phyloP scores from a whole-genome alignment of 2,888 invertebrate species.

The Leptinotarsa rubiginosa region DNA sequence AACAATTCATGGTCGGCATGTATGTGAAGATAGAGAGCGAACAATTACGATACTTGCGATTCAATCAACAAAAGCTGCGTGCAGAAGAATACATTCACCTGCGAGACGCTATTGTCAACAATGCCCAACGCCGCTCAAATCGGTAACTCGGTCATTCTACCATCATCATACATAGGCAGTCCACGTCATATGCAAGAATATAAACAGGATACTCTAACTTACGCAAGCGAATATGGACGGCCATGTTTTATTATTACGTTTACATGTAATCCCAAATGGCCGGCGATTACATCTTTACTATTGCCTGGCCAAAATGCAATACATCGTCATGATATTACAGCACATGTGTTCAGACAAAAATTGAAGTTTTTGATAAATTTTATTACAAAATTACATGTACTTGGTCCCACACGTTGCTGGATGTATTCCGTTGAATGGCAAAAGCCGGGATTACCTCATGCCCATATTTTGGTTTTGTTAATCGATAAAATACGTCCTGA shows the following conservation, averaged over 20 bases:
- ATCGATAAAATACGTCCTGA: constrained; percentile 37
- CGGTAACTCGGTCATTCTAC: no score
- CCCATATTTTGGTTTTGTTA: constrained; percentile 55
- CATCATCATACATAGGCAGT: no score
- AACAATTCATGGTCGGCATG: neutral
- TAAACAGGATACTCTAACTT: no score
- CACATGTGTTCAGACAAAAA: constrained; percentile 37
- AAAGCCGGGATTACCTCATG: constrained; percentile 51
- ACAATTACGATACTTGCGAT: constrained; percentile 34
- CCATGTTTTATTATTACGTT: constrained; percentile 55
- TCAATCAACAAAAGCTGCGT: no score
- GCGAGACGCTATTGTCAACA: no score
- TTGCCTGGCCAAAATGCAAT: no score
- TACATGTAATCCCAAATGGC: constrained; percentile 53
- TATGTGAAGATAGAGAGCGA: constrained; percentile 61
- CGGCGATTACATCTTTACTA: constrained; percentile 38
- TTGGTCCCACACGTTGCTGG: constrained; percentile 29
- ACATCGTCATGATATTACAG: constrained; percentile 35
- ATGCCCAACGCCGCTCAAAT: no score
- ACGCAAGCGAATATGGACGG: neutral
- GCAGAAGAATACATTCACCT: no score
- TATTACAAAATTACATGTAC: constrained; percentile 12
- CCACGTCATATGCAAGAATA: no score
- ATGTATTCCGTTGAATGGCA: constrained; percentile 45
- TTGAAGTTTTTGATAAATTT: constrained; percentile 23